These are phyloP conservation scores for Drosophila simulans DNA, from an alignment of 1,140 invertebrate genomes.

Conservation along the genomic window DNA sequence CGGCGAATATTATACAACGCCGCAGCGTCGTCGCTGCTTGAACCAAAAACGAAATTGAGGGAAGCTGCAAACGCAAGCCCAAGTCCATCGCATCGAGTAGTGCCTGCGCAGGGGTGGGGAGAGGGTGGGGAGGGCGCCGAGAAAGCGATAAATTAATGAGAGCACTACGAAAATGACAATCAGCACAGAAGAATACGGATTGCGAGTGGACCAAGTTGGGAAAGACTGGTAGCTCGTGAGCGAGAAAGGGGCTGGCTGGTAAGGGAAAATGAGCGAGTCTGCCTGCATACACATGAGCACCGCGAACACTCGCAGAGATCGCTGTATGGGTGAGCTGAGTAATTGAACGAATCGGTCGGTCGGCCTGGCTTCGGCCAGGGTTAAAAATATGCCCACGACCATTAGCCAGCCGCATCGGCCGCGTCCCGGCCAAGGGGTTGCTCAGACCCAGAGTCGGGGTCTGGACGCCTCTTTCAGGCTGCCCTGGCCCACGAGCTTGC, in stretches of 20 bases:
- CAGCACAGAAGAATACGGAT: conserved; percentile 42
- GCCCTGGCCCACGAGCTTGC: neutral
- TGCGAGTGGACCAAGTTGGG: conserved; percentile 76
- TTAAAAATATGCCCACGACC: conserved; percentile 68
- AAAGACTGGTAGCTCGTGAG: conserved; percentile 51
- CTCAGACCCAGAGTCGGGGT: conserved; percentile 5
- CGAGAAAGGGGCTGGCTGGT: conserved; percentile 11
- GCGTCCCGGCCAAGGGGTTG: conserved; percentile 49
- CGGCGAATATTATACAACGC: conserved; percentile 64
- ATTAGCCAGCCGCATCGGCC: conserved; percentile 6
- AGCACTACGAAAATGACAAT: conserved; percentile 68
- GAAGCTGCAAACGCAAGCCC: conserved; percentile 68
- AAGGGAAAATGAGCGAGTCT: conserved; percentile 11
- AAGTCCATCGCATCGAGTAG: conserved; percentile 41
- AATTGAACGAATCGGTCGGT: conserved; percentile 47
- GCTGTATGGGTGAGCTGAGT: conserved; percentile 45
- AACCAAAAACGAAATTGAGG: conserved; percentile 70
- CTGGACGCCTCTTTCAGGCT: conserved; percentile 4
- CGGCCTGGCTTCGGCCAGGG: conserved; percentile 49
- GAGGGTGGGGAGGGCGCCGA: conserved; percentile 17
- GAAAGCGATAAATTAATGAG: conserved; percentile 63
- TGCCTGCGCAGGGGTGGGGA: conserved; percentile 20
- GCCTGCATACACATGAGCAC: neutral
- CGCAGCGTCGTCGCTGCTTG: conserved; percentile 54
- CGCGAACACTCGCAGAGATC: neutral